Base-by-base conservation (phyloP, 2,888 invertebrate genomes). In the Zaprionus obscuricornis region DNA sequence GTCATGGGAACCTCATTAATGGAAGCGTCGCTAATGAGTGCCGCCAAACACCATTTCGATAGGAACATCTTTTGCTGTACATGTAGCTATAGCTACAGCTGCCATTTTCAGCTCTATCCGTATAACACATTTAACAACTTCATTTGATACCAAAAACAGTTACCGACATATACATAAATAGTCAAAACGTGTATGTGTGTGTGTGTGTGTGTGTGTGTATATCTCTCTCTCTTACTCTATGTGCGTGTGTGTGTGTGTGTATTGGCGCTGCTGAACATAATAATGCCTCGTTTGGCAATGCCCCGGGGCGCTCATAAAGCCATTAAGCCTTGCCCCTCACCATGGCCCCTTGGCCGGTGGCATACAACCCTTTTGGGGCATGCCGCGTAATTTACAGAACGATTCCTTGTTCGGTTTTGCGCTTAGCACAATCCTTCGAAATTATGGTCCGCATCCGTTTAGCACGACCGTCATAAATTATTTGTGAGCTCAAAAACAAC, bases 261-360 rank as follows among this genome's bases (percentile, higher is more conserved):
- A 10, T 8, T 24, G 37, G 10, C 26, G 59, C 46, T 42, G 37
- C 40, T 51, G 49, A 51, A 81, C 74, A 66, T 73, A 73, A 81
- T 84, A 76, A 70, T 56, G 62, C 60, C 69, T 65, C 67, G 67
- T 70, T 81, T 65, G 74, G 36, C 57, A 69, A 56, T 64, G 72
- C 74, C 82, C 74, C 78, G 39, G 50, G 73, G 70, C 75, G 73
- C 81, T 63, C 75, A 83, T 81, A 85, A 81, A 81, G 70, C 83
- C 85, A 81, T 79, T 79, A 83, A 78, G n/a, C n/a, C n/a, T n/a
- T n/a, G n/a, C n/a, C n/a, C n/a, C n/a, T n/a, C n/a, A n/a, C n/a
- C n/a, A n/a, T n/a, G n/a, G 64, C 51, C 40, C 24, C 60, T 31
- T 22, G 7, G 4, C 7, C 4, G 22, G 7, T 22, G 22, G 57